These are phyloP conservation scores for Erinaceus europaeus DNA, from an alignment of 2,113 vertebrate species.

Conservation along the genomic window DNA sequence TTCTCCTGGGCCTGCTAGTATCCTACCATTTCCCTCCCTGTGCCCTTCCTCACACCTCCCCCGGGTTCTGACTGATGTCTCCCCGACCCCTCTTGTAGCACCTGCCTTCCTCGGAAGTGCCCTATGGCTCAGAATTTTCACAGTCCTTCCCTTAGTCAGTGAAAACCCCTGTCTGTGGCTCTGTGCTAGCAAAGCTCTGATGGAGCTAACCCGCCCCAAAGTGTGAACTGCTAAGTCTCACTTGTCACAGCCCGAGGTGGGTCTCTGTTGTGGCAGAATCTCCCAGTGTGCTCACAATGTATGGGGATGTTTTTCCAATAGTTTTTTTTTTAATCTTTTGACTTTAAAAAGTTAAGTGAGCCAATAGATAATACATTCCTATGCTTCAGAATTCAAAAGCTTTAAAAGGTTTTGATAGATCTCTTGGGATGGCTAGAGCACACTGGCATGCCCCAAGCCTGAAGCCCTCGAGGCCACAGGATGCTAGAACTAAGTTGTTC, in stretches of 20 bases:
- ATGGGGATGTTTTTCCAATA: not conserved
- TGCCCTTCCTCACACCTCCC: not conserved
- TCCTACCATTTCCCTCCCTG: not conserved
- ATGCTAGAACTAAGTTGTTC: too few relatives aligned
- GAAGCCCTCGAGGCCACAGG: too few relatives aligned
- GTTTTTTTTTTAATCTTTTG: not conserved
- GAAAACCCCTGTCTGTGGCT: not conserved
- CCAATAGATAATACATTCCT: not conserved
- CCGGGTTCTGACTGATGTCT: not conserved
- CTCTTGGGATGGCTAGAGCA: too few relatives aligned
- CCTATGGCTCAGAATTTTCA: not conserved
- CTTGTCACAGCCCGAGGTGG: not conserved
- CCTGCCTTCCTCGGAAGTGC: conserved; percentile 19
- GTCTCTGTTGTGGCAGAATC: not conserved
- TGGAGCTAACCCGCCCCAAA: not conserved
- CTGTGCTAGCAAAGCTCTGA: conserved; percentile 12
- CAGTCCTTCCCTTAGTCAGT: not conserved
- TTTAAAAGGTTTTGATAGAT: not conserved
- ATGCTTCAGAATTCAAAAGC: conserved; percentile 28
- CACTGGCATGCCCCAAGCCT: too few relatives aligned
- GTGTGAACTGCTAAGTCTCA: conserved; percentile 21
- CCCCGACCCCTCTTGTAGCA: not conserved
- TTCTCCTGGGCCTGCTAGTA: conserved; percentile 32
- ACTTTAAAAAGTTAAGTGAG: not conserved
- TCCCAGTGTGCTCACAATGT: not conserved